Percentiles rank a stretch among this genome's conserved stretches.
Conservation (phyloP, 2,797 vertebrate genomes). For the Novumbra hubbsi region DNA sequence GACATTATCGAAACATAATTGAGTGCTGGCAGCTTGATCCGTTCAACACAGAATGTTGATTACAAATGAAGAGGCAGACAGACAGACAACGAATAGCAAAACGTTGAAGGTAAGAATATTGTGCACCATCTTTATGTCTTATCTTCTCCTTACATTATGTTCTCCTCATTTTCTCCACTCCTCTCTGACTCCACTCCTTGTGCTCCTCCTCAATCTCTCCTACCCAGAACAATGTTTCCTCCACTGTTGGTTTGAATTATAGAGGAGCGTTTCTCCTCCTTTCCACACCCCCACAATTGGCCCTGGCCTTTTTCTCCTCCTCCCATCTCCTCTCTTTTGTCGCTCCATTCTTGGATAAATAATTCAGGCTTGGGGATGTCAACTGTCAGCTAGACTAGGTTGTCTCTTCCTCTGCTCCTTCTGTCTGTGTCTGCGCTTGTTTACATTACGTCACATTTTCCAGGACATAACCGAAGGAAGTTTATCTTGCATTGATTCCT, state of each 20-base stretch:
- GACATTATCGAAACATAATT: too few relatives aligned
- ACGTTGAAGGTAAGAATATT: neutral
- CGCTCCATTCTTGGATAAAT: constrained; percentile 74
- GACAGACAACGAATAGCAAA: too few relatives aligned
- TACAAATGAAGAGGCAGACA: too few relatives aligned
- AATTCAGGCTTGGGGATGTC: constrained; percentile 58
- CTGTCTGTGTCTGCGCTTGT: neutral
- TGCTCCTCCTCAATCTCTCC: constrained; percentile 24
- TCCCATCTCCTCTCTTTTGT: too few relatives aligned
- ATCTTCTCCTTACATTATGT: neutral
- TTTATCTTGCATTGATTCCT: too few relatives aligned
- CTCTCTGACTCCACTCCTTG: constrained; percentile 5
- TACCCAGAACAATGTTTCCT: constrained; percentile 37
- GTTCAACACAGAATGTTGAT: too few relatives aligned
- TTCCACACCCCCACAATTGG: constrained; percentile 51
- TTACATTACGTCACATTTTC: too few relatives aligned
- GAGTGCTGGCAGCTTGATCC: too few relatives aligned
- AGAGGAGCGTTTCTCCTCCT: constrained; percentile 73
- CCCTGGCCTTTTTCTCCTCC: constrained; percentile 30
- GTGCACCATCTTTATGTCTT: neutral
- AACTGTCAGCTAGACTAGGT: constrained; percentile 49
- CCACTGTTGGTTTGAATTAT: constrained; percentile 74
- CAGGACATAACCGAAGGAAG: too few relatives aligned
- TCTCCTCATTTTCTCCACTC: constrained; percentile 3
- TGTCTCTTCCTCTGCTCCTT: neutral